Evolutionary conservation across 2,113 vertebrate genomes (phyloP).

Genomic region (Myodes glareolus): DNA sequence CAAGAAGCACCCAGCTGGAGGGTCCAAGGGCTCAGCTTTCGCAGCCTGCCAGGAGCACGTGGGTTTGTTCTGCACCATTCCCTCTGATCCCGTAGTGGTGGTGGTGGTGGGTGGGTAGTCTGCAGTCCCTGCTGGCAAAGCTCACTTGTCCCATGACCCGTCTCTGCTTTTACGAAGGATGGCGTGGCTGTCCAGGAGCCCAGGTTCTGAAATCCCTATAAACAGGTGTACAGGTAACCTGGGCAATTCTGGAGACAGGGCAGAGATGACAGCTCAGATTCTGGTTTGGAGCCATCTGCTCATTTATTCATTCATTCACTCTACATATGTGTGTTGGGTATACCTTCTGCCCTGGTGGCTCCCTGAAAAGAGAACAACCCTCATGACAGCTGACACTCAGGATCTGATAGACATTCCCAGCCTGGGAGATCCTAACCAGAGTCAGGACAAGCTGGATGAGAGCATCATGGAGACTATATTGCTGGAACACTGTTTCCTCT

Average conservation of each 20-base stretch:
- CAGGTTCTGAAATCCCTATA: neutral
- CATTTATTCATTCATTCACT: neutral
- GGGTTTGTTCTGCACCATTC: neutral
- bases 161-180: neutral
- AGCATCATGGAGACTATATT: neutral
- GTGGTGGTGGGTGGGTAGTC: neutral
- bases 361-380: neutral
- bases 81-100: neutral
- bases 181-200: neutral
- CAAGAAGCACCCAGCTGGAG: neutral
- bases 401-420: neutral
- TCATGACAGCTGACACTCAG: neutral
- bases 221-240: neutral
- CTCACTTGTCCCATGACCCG: neutral
- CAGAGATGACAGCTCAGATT: no score
- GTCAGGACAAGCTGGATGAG: neutral
- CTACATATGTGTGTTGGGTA: neutral
- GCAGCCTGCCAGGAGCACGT: accelerated
- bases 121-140: neutral
- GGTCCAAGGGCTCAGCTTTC: no score
- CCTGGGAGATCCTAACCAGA: neutral
- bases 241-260: neutral
- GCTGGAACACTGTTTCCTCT: neutral
- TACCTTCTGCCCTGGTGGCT: neutral
- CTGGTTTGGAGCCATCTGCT: neutral